Evolutionary conservation across 2,113 vertebrate genomes (phyloP).

Genomic region (Leptobrachium leishanense): DNA sequence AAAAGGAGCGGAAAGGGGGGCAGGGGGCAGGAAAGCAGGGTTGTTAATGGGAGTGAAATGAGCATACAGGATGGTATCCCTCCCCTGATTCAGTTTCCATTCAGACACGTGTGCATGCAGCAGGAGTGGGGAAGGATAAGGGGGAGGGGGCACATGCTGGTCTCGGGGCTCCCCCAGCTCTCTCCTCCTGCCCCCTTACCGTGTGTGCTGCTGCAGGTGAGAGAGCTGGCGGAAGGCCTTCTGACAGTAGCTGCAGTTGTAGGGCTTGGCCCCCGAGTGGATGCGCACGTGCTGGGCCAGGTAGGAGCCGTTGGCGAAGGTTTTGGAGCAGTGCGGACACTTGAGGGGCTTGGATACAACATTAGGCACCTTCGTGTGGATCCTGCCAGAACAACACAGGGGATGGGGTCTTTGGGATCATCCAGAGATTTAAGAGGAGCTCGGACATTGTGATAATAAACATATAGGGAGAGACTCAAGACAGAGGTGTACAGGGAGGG

Average conservation of each 20-base stretch:
- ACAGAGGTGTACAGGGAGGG: no score
- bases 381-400: conserved; percentile 68
- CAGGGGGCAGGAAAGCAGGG: conserved; percentile 1
- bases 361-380: conserved; percentile 91
- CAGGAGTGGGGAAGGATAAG: conserved; percentile 8
- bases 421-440: no score
- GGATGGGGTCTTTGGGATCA: conserved; percentile 39
- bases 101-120: conserved; percentile 48
- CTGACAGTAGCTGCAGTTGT: conserved; percentile 86
- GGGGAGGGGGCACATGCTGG: conserved; percentile 36
- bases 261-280: conserved; percentile 91
- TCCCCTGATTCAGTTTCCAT: conserved; percentile 42
- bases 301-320: conserved; percentile 92
- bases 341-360: conserved; percentile 92
- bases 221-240: conserved; percentile 93
- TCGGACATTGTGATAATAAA: no score
- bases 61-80: conserved; percentile 35
- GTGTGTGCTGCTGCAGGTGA: conserved; percentile 97
- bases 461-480: not conserved
- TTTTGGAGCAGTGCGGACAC: conserved; percentile 93
- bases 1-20: not conserved
- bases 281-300: conserved; percentile 90
- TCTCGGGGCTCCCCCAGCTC: conserved; percentile 47
- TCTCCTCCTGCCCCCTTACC: conserved; percentile 79
- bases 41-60: conserved; percentile 43